Evolutionary conservation across 2,113 vertebrate genomes (phyloP).

Genomic region (Rhinoderma darwinii): DNA sequence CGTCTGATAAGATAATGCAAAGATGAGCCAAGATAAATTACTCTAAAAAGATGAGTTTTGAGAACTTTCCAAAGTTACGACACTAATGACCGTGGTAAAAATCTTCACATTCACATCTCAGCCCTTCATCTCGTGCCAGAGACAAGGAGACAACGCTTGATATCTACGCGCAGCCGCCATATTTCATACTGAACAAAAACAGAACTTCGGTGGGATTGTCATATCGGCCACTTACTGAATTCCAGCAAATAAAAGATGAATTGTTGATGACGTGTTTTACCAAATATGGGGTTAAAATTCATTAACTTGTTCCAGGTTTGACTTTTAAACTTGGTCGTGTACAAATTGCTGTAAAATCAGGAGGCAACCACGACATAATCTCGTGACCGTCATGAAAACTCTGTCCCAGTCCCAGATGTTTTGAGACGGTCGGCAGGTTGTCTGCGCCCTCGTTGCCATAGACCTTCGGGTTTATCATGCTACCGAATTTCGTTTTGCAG

Average conservation of each 20-base stretch:
- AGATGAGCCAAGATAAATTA: conserved; percentile 39
- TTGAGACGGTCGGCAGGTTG: too few relatives aligned
- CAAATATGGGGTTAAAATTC: not conserved
- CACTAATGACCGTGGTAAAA: conserved; percentile 38
- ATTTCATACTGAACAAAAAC: conserved; percentile 12
- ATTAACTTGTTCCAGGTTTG: not conserved
- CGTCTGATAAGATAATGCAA: conserved; percentile 14
- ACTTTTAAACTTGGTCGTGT: too few relatives aligned
- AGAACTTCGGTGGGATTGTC: not conserved
- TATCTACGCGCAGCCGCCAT: not conserved
- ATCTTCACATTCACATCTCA: conserved; percentile 16
- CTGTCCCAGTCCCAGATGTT: too few relatives aligned
- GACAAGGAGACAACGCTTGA: not conserved
- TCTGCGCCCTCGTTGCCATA: too few relatives aligned
- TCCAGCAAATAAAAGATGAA: not conserved
- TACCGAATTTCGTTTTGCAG: too few relatives aligned
- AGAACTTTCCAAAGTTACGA: conserved; percentile 32
- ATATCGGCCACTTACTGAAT: not conserved
- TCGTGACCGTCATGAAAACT: too few relatives aligned
- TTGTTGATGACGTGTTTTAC: not conserved
- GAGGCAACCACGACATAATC: too few relatives aligned
- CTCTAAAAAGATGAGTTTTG: conserved; percentile 21
- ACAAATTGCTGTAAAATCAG: too few relatives aligned
- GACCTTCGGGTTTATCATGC: too few relatives aligned
- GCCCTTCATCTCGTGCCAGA: conserved; percentile 15